A percentile compares a stretch with the other conserved stretches of the same genome.
phyloP scores from a whole-genome alignment of 2,888 invertebrate genomes.

The Sphaerophoria taeniata region DNA sequence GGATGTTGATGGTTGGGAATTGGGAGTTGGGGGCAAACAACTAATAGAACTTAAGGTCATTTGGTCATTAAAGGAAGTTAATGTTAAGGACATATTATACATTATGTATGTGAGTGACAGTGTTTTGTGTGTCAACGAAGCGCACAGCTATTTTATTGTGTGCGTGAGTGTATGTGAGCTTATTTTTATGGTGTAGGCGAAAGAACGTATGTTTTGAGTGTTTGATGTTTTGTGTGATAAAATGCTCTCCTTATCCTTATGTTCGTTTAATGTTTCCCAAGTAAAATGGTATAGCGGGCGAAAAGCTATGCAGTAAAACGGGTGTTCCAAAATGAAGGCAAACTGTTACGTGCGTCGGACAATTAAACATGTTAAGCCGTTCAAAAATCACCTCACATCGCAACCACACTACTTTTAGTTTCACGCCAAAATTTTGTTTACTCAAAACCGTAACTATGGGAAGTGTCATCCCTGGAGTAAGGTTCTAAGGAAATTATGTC shows the following conservation, averaged over 20 bases:
- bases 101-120: conserved; percentile 37
- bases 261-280: conserved; percentile 63
- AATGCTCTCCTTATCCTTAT: conserved; percentile 57
- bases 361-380: too few relatives aligned
- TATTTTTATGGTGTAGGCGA: neutral
- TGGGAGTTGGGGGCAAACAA: conserved; percentile 25
- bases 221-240: conserved; percentile 65
- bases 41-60: conserved; percentile 71
- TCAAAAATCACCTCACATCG: too few relatives aligned
- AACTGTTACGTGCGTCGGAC: too few relatives aligned
- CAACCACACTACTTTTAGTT: too few relatives aligned
- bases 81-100: conserved; percentile 60
- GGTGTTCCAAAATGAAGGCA: conserved; percentile 9
- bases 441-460: too few relatives aligned
- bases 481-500: too few relatives aligned
- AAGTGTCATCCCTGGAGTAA: too few relatives aligned
- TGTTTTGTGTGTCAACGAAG: conserved; percentile 21
- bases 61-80: conserved; percentile 72
- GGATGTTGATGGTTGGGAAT: conserved; percentile 22
- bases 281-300: conserved; percentile 3
- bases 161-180: neutral
- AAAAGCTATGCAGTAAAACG: neutral
- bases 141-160: conserved; percentile 16
- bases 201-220: conserved; percentile 51
- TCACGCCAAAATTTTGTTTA: too few relatives aligned